Evolutionary conservation across 2,888 invertebrate genomes (phyloP).

Genomic region (Lasioglossum oenotherae): DNA sequence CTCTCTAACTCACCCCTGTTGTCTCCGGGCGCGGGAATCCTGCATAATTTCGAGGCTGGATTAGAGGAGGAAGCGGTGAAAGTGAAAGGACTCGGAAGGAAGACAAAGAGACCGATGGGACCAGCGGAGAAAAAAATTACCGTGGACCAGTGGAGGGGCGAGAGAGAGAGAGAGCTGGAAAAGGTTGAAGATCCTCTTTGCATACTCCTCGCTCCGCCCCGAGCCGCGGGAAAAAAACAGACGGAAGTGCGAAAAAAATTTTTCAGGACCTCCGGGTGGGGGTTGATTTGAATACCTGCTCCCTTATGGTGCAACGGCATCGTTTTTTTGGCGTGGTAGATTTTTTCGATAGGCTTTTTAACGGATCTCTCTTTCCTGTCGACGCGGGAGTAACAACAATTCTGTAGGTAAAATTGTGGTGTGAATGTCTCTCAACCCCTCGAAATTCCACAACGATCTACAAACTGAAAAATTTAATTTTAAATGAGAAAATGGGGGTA

Average conservation of each 20-base stretch:
- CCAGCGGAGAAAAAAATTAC: slow-evolving; percentile 44
- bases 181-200: slow-evolving; percentile 80
- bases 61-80: slow-evolving; percentile 48
- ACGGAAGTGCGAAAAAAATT: slow-evolving; percentile 79
- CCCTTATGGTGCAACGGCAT: slow-evolving; percentile 33
- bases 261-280: slow-evolving; percentile 39
- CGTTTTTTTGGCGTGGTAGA: slow-evolving; percentile 17
- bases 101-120: slow-evolving; percentile 42
- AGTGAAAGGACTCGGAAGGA: slow-evolving; percentile 25
- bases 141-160: slow-evolving; percentile 71
- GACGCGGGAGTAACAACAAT: neutral
- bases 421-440: neutral
- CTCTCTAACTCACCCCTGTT: neutral
- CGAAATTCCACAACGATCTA: neutral
- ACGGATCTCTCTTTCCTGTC: neutral
- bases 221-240: slow-evolving; percentile 74
- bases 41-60: slow-evolving; percentile 73
- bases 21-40: slow-evolving; percentile 57
- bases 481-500: neutral
- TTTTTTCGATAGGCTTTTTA: neutral
- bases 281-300: slow-evolving; percentile 79
- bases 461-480: neutral
- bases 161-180: slow-evolving; percentile 61
- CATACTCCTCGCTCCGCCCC: slow-evolving; percentile 71
- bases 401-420: neutral